Evolutionary conservation across 53 echinoderm and acorn worm genomes (phyloP), one percentile per base, ranked within the genome.

Genomic region (Holothuria scabra): DNA sequence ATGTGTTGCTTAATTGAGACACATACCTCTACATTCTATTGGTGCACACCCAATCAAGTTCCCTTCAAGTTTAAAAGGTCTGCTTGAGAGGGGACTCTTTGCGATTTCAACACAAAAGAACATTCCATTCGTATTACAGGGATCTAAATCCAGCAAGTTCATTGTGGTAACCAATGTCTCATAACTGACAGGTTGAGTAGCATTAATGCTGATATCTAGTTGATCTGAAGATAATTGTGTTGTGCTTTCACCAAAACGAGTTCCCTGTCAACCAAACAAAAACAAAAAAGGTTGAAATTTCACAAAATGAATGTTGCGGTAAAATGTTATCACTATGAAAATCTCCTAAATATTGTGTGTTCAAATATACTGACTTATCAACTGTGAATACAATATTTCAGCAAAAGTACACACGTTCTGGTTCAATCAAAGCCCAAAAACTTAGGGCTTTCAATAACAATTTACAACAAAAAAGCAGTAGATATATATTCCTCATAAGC

Each of bases 1-100:
- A 7, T 7, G 5, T 52, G 52, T 52, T 52, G 11, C 18, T 52
- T 1, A 52, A 52, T 14, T 16, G 8, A 6, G 14, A 16, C 2
- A 52, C 18, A 33, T 79, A 81, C 82, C 82, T 81, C 82, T 28
- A 28, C 82, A 81, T 24, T 81, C 82, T 10, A 81, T 64, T 28
- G n/a, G 12, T 24, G 46, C 25, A 63, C 82, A 81, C 1, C 41
- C 38, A 19, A 63, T 3, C 16, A 81, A 37, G 41, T 44, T 41
- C 22, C 82, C 82, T 46, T 44, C 65, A 20, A 81, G 64, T 41
- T 37, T 81, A 29, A 81, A 81, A n/a, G 82, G 63, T 64, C 82
- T 61, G 44, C 82, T 81, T 3, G 82, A 63, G 12, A 22, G 35
- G 0, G 82, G 22, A 20, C 64, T 22, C 64, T 64, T 81, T 12